A percentile compares a stretch with the other conserved stretches of the same genome.
Evolutionary conservation across 2,113 vertebrate species (phyloP).

Genomic region (Marmota flaviventris): DNA sequence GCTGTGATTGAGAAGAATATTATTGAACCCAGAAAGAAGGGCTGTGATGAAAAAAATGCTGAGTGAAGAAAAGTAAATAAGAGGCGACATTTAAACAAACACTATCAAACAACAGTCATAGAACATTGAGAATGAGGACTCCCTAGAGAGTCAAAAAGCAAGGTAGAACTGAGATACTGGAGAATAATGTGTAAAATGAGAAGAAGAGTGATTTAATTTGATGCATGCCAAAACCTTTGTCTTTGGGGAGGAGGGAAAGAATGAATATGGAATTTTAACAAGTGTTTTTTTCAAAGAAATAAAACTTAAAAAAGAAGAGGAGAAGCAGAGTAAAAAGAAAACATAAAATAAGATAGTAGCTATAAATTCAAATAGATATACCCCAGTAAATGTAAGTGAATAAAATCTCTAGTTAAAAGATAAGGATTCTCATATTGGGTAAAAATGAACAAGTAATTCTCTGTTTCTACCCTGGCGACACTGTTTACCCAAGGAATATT

Average conservation of each 20-base stretch:
- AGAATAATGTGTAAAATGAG: not conserved
- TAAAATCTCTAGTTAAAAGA: conserved; percentile 52
- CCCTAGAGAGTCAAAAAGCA: not conserved
- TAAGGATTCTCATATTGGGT: not conserved
- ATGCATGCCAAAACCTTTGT: not conserved
- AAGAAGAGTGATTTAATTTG: not conserved
- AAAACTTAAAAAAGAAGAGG: not conserved
- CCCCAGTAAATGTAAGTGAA: not conserved
- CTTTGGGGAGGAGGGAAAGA: conserved; percentile 7
- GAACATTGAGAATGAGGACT: not conserved
- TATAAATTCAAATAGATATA: not conserved
- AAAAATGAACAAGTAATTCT: conserved; percentile 5
- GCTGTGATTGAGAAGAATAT: not conserved
- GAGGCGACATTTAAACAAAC: not conserved
- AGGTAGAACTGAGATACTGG: not conserved
- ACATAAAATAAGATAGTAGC: not conserved
- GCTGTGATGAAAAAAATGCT: not conserved
- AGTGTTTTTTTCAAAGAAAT: not conserved
- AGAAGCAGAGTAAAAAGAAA: not conserved
- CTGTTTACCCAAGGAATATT: not conserved
- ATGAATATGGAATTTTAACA: no score
- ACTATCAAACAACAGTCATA: not conserved
- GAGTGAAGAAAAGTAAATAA: not conserved
- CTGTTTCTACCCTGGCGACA: not conserved
- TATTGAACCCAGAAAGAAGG: not conserved